Percentiles rank a stretch among this genome's conserved stretches.
phyloP scores from a whole-genome alignment of 2,888 invertebrate species.

The Diachrysia chrysitis region DNA sequence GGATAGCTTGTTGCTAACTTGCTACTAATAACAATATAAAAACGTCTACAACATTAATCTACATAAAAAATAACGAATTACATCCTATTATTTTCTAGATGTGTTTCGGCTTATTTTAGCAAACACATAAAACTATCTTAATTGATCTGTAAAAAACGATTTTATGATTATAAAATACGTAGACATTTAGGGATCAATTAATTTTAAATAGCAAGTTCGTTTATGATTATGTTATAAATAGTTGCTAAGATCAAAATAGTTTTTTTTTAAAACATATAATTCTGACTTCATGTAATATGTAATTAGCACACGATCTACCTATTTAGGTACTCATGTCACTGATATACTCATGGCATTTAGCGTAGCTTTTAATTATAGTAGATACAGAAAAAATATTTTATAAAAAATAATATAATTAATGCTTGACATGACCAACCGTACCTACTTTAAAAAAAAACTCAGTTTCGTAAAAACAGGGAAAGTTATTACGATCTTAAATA shows the following conservation, averaged over 20 bases:
- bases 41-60: not conserved
- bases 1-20: too few species aligned
- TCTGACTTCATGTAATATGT: constrained; percentile 7
- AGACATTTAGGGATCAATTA: constrained; percentile 21
- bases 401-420: too few species aligned
- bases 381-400: too few species aligned
- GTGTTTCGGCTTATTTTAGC: not conserved
- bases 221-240: not conserved
- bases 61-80: not conserved
- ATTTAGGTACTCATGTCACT: too few species aligned
- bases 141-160: constrained; percentile 23
- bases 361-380: too few species aligned
- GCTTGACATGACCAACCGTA: not conserved
- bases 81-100: not conserved
- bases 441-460: too few species aligned
- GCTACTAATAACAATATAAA: not conserved
- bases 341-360: too few species aligned
- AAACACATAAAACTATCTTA: not conserved
- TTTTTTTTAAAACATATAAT: not conserved
- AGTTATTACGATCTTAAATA: constrained; percentile 12
- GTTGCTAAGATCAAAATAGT: too few species aligned
- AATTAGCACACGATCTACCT: not conserved
- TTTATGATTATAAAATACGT: constrained; percentile 13
- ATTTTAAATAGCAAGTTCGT: constrained; percentile 7
- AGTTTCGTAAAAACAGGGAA: constrained; percentile 17